phyloP scores from a whole-genome alignment of 1,140 invertebrate species.

The Euura saliciscinereae region DNA sequence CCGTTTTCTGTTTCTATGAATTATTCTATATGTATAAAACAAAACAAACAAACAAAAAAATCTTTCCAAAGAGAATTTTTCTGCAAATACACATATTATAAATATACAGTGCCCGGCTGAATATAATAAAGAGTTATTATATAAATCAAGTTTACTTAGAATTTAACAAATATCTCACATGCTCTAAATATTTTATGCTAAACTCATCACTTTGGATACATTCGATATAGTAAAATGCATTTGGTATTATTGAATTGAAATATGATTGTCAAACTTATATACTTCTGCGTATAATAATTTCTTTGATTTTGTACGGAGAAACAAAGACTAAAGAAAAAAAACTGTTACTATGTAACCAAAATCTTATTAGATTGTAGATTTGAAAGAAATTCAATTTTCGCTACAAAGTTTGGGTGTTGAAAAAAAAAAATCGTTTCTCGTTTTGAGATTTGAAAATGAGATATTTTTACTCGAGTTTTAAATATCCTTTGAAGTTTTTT shows the following conservation, averaged over 20 bases:
- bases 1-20: constrained; percentile 1
- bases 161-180: neutral
- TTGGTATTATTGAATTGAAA: neutral
- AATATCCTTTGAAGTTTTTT: neutral
- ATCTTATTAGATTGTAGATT: neutral
- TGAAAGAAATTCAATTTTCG: neutral
- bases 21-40: neutral
- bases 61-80: constrained; percentile 7
- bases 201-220: neutral
- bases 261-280: no score
- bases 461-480: no score
- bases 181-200: neutral
- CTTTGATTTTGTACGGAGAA: no score
- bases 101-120: neutral
- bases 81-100: neutral
- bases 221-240: neutral
- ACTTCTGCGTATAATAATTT: no score
- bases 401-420: neutral
- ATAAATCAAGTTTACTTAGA: neutral
- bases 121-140: neutral
- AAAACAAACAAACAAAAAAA: neutral
- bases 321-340: neutral
- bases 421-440: no score
- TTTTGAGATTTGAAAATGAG: no score
- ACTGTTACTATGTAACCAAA: neutral